Conservation (phyloP, 2,888 invertebrate genomes). For the Drosophila putrida region DNA sequence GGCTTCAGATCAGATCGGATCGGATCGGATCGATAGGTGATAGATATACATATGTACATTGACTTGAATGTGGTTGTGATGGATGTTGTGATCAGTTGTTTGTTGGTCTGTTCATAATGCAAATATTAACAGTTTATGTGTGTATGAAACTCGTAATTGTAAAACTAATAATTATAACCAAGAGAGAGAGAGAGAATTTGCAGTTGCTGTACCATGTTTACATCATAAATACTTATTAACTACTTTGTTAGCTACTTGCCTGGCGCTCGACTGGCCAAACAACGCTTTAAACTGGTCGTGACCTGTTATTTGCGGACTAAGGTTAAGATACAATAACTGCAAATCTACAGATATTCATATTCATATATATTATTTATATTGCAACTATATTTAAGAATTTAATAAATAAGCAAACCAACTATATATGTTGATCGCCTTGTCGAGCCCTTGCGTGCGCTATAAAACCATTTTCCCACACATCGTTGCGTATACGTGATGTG, state of each 20-base stretch:
- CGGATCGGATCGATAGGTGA: constrained; percentile 5
- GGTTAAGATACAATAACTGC: constrained; percentile 21
- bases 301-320: constrained; percentile 54
- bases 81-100: constrained; percentile 22
- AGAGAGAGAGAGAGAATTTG: constrained; percentile 5
- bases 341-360: constrained; percentile 6
- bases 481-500: constrained; percentile 30
- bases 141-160: constrained; percentile 19
- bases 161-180: constrained; percentile 37
- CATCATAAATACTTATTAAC: constrained; percentile 58
- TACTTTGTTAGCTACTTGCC: constrained; percentile 19
- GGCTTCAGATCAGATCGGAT: too few relatives aligned
- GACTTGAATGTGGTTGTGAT: constrained; percentile 15
- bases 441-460: constrained; percentile 23
- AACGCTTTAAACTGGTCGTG: constrained; percentile 61
- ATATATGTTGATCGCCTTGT: constrained; percentile 5
- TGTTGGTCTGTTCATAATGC: constrained; percentile 23
- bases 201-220: constrained; percentile 48
- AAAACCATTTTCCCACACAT: background rate
- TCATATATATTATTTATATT: background rate
- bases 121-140: constrained; percentile 25
- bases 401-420: constrained; percentile 4
- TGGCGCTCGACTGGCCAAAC: constrained; percentile 35
- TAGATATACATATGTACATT: background rate
- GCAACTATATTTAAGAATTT: constrained; percentile 6